Conservation (phyloP, 2,113 vertebrate species). For the Phalacrocorax pelagicus region DNA sequence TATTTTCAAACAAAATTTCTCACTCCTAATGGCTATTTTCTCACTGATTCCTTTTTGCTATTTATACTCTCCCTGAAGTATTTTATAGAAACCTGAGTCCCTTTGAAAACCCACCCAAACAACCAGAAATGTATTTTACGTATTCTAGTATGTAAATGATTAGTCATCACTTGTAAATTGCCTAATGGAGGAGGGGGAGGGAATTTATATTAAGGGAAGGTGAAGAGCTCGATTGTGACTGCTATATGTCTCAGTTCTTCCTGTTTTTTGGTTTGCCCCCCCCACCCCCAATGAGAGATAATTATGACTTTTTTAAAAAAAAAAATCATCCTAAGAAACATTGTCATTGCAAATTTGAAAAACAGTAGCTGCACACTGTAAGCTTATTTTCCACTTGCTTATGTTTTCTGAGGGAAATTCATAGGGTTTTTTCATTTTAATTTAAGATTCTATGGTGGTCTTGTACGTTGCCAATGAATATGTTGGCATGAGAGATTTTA, state of each 20-base stretch:
- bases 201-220: not conserved
- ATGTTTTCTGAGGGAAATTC: not conserved
- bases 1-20: not conserved
- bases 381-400: not conserved
- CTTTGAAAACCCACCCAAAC: slow-evolving; percentile 12
- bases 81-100: not conserved
- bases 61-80: not conserved
- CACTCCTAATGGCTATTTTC: not conserved
- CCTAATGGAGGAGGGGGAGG: not conserved
- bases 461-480: not conserved
- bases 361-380: not conserved
- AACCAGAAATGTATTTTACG: slow-evolving; percentile 16
- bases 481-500: not conserved
- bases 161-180: slow-evolving; percentile 22
- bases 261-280: not conserved
- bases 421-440: not conserved
- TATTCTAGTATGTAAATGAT: slow-evolving; percentile 20
- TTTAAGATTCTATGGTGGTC: not conserved
- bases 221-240: not conserved
- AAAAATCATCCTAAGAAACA: not conserved
- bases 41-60: not conserved
- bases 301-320: slow-evolving; percentile 10
- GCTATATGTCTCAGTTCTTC: not conserved
- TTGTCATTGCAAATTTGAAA: not conserved
- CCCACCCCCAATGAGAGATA: slow-evolving; percentile 16